These are phyloP conservation scores for Gonocerus acuteangulatus DNA, from an alignment of 2,888 invertebrate genomes.

Conservation along the genomic window DNA sequence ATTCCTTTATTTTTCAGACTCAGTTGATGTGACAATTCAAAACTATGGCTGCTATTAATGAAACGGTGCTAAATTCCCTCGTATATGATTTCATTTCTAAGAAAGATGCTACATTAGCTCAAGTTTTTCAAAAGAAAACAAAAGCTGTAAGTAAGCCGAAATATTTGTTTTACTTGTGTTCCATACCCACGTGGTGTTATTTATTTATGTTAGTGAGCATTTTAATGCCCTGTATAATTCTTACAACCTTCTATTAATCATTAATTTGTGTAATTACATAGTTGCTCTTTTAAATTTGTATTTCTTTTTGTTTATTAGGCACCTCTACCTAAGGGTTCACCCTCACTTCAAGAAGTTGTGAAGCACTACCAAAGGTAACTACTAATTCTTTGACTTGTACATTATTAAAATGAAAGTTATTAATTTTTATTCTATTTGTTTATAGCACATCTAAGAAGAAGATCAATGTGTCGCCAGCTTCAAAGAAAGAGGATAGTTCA, in stretches of 20 bases:
- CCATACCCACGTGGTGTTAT: slow-evolving; percentile 3
- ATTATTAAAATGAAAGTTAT: background rate
- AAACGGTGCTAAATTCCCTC: slow-evolving; percentile 49
- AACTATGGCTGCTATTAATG: slow-evolving; percentile 47
- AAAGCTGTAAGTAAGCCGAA: slow-evolving; percentile 69
- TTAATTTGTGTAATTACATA: too few relatives aligned
- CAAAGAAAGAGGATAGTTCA: slow-evolving; percentile 41
- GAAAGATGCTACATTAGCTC: slow-evolving; percentile 58
- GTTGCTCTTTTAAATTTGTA: too few relatives aligned
- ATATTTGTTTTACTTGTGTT: slow-evolving; percentile 14
- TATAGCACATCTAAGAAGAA: slow-evolving; percentile 45
- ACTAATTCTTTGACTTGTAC: slow-evolving; percentile 3
- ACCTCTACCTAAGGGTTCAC: slow-evolving; percentile 55
- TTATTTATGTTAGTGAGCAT: background rate
- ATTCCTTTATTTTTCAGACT: too few relatives aligned
- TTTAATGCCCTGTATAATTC: background rate
- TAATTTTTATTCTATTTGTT: background rate
- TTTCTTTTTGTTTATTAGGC: slow-evolving; percentile 46
- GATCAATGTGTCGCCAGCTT: slow-evolving; percentile 42
- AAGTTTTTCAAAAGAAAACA: slow-evolving; percentile 60
- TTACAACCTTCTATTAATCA: background rate
- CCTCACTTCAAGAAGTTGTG: slow-evolving; percentile 56
- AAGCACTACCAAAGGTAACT: slow-evolving; percentile 49
- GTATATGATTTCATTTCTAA: slow-evolving; percentile 58
- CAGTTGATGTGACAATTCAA: background rate